Evolutionary conservation across 2,888 invertebrate genomes (phyloP).

Genomic region (Microplitis deprimator): DNA sequence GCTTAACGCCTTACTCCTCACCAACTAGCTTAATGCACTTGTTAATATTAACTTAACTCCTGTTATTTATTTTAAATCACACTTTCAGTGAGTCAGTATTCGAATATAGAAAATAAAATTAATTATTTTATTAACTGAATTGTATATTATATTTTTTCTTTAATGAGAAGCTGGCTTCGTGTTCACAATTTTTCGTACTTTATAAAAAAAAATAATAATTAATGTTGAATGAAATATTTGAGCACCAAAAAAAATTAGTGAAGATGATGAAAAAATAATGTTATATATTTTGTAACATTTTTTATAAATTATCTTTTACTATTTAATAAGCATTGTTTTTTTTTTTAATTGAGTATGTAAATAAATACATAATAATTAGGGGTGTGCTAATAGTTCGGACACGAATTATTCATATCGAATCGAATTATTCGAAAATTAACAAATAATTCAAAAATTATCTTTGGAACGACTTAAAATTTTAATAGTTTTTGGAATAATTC

Average conservation of each 20-base stretch:
- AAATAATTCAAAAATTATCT: too few species aligned
- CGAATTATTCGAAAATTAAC: too few species aligned
- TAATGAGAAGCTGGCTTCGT: constrained; percentile 29
- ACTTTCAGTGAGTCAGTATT: constrained; percentile 10
- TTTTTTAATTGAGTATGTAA: constrained; percentile 29
- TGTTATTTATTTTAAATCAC: not conserved
- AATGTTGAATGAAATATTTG: not conserved
- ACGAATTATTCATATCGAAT: too few species aligned
- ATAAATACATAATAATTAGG: constrained; percentile 40
- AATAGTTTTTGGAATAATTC: too few species aligned
- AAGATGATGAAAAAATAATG: not conserved
- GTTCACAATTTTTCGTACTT: not conserved
- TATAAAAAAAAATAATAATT: not conserved
- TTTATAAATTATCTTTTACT: constrained; percentile 18
- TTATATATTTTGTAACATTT: constrained; percentile 26
- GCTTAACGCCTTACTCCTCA: constrained; percentile 8
- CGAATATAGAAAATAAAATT: constrained; percentile 6
- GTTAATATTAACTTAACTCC: not conserved
- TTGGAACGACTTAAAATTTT: too few species aligned
- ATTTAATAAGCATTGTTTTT: constrained; percentile 5
- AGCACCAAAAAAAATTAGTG: constrained; percentile 11
- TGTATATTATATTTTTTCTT: constrained; percentile 15
- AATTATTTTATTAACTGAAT: constrained; percentile 15
- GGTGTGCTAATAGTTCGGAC: not conserved
- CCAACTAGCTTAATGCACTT: not conserved